Base-by-base conservation (phyloP, 2,797 vertebrate species). In the Chaetophractus vellerosus region DNA sequence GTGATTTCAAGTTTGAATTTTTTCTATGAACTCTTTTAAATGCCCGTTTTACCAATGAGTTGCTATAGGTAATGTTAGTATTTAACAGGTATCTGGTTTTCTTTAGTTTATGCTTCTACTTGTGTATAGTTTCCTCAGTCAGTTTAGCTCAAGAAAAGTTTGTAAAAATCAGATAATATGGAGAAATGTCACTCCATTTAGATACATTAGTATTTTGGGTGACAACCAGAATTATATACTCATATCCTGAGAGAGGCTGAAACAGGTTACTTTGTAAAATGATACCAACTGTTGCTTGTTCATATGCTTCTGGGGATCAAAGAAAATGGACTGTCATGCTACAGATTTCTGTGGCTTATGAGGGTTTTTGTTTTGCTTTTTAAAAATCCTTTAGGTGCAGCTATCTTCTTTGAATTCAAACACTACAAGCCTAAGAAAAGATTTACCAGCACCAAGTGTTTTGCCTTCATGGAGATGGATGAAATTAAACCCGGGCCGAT, bases 401-500 rank as follows among this genome's bases (percentile, higher is more conserved):
- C 99, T 97, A 99, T 99, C 98, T 99, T 99, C 99, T 99, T 99
- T 98, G 99, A 99, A 98, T 99, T 99, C 98, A 99, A 99, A 98
- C 99, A 99, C 99, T 99, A 99, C 99, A 99, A 99, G 98, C 99
- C 99, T 93, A 99, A 99, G 97, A 99, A 99, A 97, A 98, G 99
- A 96, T 99, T 99, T 95, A 99, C 99, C 98, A 99, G 99, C 98
- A 99, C 99, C 96, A 99, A 99, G 98, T 99, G 99, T 98, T 99
- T 99, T 97, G 99, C 99, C 93, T 99, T 99, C 98, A 99, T 99
- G 99, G 99, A 99, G 98, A 99, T 99, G 99, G 99, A 99, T 87
- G 99, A 99, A 98, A 99, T 99, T 98, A 99, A 99, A 97, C 98
- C 99, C 0, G 99, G 99, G 94, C 99, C 99, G 64, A 99, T 99